Conservation (phyloP, 2,797 vertebrate species). For the Eremophila alpestris region DNA sequence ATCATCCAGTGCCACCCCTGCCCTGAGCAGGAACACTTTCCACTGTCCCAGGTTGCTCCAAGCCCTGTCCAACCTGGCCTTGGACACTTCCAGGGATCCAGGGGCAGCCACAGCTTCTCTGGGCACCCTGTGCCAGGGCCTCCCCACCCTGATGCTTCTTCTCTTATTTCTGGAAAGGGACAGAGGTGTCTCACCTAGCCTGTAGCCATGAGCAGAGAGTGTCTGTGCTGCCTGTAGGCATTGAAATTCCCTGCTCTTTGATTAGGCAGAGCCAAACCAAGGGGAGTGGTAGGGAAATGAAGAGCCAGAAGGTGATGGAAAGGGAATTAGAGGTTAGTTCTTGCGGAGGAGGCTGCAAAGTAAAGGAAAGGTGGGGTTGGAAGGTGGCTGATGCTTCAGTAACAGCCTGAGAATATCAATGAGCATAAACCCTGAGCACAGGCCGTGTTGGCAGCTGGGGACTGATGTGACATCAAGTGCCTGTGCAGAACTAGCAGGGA, state of each 20-base stretch:
- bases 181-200: neutral
- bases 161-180: neutral
- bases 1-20: neutral
- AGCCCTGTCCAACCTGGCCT: accelerated
- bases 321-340: neutral
- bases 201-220: neutral
- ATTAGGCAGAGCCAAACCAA: neutral
- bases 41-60: accelerated
- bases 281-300: neutral
- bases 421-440: neutral
- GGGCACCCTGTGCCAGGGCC: neutral
- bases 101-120: neutral
- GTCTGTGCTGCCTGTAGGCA: neutral
- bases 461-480: neutral
- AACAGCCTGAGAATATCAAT: neutral
- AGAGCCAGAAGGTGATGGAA: neutral
- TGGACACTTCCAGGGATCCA: neutral
- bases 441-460: neutral
- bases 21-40: neutral
- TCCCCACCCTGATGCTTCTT: neutral
- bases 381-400: neutral
- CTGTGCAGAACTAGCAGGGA: neutral
- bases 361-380: neutral
- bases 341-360: neutral
- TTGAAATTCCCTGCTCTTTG: neutral